Evolutionary conservation across 2,113 vertebrate genomes (phyloP), one percentile per base, ranked within the genome.

Genomic region (Chaenogobius annularis): DNA sequence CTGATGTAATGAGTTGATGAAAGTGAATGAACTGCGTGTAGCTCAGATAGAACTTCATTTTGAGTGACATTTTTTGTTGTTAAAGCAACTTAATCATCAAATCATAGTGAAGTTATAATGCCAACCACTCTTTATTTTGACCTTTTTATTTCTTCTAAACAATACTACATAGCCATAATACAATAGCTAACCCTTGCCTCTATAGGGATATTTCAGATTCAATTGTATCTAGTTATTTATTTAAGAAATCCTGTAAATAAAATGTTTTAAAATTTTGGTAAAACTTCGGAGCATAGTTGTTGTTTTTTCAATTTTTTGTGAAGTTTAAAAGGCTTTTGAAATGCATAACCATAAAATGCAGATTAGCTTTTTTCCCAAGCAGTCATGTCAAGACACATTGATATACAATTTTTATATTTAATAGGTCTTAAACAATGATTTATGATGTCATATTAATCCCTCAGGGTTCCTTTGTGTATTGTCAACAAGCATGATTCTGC

Each of bases 381-480:
- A 40, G 74, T 83, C 75, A 44, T 74, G 80, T 88, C 78, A 64
- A 61, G 72, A 83, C 69, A 77, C 76, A 80, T 55, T 62, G 12
- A 2, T 50, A 13, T 17, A 4, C 19, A 17, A 9, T 52, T 52
- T 52, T 66, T 17, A 64, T 72, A 66, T 50, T 10, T 37, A 68
- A 77, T 69, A 48, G 35, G 75, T 83, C 76, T 75, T 43, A 2
- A 47, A 66, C 17, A 13, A 65, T 76, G 70, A 78, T 85, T 75
- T 74, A 72, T 15, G 35, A 22, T 75, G 64, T 72, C 22, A 59
- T 74, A 80, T 82, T 78, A 76, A 83, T 69, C 70, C 79, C 78
- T 78, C 73, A 31, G 78, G 88, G 79, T 69, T 35, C n/a, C 10
- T 67, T 69, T 62, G 43, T 70, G 23, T 58, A 69, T 66, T 22